phyloP scores from a whole-genome alignment of 2,797 vertebrate genomes.

The Valencia hispanica region DNA sequence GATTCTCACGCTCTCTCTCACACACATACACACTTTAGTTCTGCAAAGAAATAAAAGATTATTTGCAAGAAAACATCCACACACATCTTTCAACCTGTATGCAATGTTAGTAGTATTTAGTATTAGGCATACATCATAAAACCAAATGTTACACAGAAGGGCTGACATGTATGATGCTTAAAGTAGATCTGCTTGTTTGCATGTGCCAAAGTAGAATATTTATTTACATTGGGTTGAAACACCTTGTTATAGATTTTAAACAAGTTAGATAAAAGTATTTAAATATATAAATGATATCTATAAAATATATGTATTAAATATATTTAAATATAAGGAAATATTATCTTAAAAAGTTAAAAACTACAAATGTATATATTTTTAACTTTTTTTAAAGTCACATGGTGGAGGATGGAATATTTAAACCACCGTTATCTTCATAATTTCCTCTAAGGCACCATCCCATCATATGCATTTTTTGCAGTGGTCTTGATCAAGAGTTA shows the following conservation, averaged over 20 bases:
- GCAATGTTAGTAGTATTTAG: slow-evolving; percentile 7
- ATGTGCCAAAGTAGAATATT: slow-evolving; percentile 70
- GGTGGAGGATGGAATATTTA: not conserved
- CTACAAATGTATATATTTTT: not conserved
- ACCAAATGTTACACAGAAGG: slow-evolving; percentile 27
- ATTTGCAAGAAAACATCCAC: slow-evolving; percentile 17
- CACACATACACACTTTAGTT: slow-evolving; percentile 13
- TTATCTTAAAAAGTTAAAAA: not conserved
- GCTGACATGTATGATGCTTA: slow-evolving; percentile 67
- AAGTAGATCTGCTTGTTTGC: slow-evolving; percentile 82
- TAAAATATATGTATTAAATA: no score
- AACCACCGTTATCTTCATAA: not conserved
- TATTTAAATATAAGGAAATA: no score
- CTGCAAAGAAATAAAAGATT: slow-evolving; percentile 14
- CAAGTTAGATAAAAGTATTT: not conserved
- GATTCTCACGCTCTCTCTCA: slow-evolving; percentile 68
- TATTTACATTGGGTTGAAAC: slow-evolving; percentile 23
- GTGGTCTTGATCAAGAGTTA: not conserved
- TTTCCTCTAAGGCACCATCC: not conserved
- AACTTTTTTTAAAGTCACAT: not conserved
- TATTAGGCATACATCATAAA: slow-evolving; percentile 19
- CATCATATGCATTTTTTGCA: not conserved
- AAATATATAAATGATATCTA: no score
- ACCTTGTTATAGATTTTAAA: not conserved
- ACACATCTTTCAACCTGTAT: slow-evolving; percentile 1